A percentile compares a stretch with the other conserved stretches of the same genome.
Conservation (phyloP, 2,113 vertebrate species). For the Nematolebias whitei region DNA sequence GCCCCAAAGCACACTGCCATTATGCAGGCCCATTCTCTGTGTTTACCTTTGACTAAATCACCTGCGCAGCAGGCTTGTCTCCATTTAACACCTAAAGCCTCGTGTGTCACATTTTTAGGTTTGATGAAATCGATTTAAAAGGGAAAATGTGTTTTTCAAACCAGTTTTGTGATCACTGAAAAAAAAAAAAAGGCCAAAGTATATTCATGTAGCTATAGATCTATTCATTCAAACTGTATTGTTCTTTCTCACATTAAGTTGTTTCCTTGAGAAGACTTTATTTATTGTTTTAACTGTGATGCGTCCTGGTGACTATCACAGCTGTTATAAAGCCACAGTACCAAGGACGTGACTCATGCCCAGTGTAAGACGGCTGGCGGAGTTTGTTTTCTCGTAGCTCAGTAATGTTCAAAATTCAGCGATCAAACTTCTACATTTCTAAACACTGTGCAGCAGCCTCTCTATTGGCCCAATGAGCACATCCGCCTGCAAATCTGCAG, state of each 20-base stretch:
- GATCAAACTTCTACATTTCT: neutral
- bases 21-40: neutral
- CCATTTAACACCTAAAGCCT: neutral
- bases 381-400: slow-evolving; percentile 15
- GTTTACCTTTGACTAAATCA: slow-evolving; percentile 18
- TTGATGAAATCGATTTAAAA: neutral
- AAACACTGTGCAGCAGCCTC: slow-evolving; percentile 2
- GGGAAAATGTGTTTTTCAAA: neutral
- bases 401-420: slow-evolving; percentile 1
- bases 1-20: neutral
- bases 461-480: slow-evolving; percentile 5
- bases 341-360: slow-evolving; percentile 2
- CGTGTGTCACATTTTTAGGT: neutral
- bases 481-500: slow-evolving; percentile 2
- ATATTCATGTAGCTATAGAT: neutral
- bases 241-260: neutral
- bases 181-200: neutral
- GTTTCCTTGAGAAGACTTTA: slow-evolving; percentile 3
- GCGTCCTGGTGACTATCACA: slow-evolving; percentile 5
- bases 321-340: slow-evolving; percentile 5
- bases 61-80: neutral
- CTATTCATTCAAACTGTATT: neutral
- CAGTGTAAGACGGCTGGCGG: neutral
- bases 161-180: neutral
- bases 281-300: neutral